Conservation (phyloP, 1,140 invertebrate species). For the Nasonia longicornis region DNA sequence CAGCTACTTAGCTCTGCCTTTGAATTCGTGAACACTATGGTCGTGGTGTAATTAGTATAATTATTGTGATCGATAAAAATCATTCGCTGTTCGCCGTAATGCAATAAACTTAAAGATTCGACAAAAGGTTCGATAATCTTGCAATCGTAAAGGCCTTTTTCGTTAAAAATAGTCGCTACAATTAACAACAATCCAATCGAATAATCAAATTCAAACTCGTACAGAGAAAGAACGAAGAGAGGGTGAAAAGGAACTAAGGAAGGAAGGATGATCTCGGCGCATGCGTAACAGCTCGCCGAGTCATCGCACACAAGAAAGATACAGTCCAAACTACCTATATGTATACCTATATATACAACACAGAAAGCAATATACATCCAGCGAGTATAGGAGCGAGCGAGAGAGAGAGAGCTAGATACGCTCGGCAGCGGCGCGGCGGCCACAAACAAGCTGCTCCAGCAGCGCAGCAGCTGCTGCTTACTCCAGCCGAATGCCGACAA, state of each 20-base stretch:
- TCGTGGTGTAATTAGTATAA: no score
- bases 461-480: neutral
- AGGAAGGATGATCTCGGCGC: neutral
- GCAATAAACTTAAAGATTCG: no score
- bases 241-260: neutral
- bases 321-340: neutral
- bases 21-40: no score
- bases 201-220: neutral
- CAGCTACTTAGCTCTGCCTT: no score
- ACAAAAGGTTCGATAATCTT: no score
- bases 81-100: no score
- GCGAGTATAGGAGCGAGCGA: neutral
- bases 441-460: conserved; percentile 2
- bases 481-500: neutral
- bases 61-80: no score
- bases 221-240: neutral
- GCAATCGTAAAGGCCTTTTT: no score
- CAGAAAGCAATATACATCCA: no score
- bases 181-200: no score
- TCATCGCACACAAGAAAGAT: neutral
- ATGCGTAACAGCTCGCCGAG: neutral
- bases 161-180: no score
- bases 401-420: conserved; percentile 22
- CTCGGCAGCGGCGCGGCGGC: neutral
- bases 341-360: no score